phyloP scores from a whole-genome alignment of 2,888 invertebrate genomes.

The Drosophila paramelanica region DNA sequence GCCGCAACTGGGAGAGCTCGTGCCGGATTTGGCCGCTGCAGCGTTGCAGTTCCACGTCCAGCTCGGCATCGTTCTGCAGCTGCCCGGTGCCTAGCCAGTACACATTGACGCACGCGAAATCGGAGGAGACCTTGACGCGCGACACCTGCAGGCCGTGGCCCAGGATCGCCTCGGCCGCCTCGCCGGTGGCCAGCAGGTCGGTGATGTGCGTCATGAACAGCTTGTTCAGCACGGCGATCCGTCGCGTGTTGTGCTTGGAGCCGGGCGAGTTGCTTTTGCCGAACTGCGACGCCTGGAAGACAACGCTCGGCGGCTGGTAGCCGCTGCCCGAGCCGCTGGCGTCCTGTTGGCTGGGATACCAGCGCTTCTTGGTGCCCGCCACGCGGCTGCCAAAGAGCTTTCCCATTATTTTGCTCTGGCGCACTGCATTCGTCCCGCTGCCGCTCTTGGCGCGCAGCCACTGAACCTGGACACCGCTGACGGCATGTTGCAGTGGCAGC shows the following conservation, averaged over 20 bases:
- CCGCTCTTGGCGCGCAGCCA: slow-evolving; percentile 25
- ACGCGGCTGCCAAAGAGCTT: slow-evolving; percentile 82
- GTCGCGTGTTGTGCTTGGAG: slow-evolving; percentile 86
- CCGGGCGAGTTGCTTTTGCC: slow-evolving; percentile 46
- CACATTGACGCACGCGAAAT: slow-evolving; percentile 89
- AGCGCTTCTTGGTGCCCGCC: slow-evolving; percentile 81
- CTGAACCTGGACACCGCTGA: slow-evolving; percentile 6
- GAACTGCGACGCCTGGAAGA: slow-evolving; percentile 63
- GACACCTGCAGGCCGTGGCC: slow-evolving; percentile 90
- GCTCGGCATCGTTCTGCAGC: slow-evolving; percentile 73
- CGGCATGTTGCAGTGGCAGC: slow-evolving; percentile 18
- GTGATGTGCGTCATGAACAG: slow-evolving; percentile 93
- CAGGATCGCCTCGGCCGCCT: slow-evolving; percentile 87
- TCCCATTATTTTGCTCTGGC: slow-evolving; percentile 80
- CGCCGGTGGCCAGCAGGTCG: slow-evolving; percentile 91
- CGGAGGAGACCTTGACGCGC: slow-evolving; percentile 88
- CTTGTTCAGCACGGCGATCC: slow-evolving; percentile 90
- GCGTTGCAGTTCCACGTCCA: slow-evolving; percentile 87
- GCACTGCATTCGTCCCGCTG: slow-evolving; percentile 31
- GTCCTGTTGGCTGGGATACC: slow-evolving; percentile 69
- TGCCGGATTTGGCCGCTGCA: slow-evolving; percentile 88
- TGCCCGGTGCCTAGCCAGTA: slow-evolving; percentile 89
- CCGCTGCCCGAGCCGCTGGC: slow-evolving; percentile 2
- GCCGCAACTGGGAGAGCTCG: slow-evolving; percentile 89
- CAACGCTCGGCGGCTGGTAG: slow-evolving; percentile 33